Base-by-base conservation (phyloP, 2,888 invertebrate species). In the Megastigmus dorsalis region DNA sequence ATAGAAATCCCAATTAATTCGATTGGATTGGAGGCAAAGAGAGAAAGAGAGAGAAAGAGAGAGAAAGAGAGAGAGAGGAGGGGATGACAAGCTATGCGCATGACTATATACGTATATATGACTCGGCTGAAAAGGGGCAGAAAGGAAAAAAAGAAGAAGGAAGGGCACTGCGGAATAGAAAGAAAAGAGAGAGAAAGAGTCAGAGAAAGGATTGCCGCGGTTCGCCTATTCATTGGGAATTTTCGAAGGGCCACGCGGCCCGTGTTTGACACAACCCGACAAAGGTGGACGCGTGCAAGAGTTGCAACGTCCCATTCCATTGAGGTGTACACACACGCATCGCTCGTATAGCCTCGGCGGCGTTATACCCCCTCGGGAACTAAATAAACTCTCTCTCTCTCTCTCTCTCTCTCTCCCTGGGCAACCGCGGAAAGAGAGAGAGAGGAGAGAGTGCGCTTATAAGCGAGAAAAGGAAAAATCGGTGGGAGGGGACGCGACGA, bases 1-100 rank as follows among this genome's bases (percentile, higher is more conserved):
- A 75, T 71, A 67, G 67, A 67, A 71, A 62, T 72, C 69, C 75
- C 75, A 75, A 76, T 76, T 76, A 72, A 76, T 72, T 69, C 65
- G 72, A 75, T 50, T 70, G 52, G 69, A n/a, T n/a, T n/a, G n/a
- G n/a, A n/a, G n/a, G n/a, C n/a, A n/a, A n/a, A n/a, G n/a, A n/a
- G n/a, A n/a, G n/a, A n/a, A n/a, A n/a, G n/a, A n/a, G n/a, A n/a
- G n/a, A n/a, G n/a, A n/a, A n/a, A n/a, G n/a, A n/a, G n/a, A n/a
- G n/a, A n/a, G n/a, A n/a, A n/a, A n/a, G n/a, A n/a, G n/a, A n/a
- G n/a, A n/a, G n/a, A n/a, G n/a, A n/a, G n/a, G n/a, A n/a, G n/a
- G n/a, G n/a, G n/a, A n/a, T n/a, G n/a, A n/a, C n/a, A n/a, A n/a
- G n/a, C n/a, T n/a, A n/a, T n/a, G n/a, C n/a, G n/a, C n/a, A n/a